Percentiles rank a stretch among this genome's conserved stretches.
These are phyloP conservation scores for Phoebastria nigripes DNA, from an alignment of 2,797 vertebrate genomes.

Conservation along the genomic window DNA sequence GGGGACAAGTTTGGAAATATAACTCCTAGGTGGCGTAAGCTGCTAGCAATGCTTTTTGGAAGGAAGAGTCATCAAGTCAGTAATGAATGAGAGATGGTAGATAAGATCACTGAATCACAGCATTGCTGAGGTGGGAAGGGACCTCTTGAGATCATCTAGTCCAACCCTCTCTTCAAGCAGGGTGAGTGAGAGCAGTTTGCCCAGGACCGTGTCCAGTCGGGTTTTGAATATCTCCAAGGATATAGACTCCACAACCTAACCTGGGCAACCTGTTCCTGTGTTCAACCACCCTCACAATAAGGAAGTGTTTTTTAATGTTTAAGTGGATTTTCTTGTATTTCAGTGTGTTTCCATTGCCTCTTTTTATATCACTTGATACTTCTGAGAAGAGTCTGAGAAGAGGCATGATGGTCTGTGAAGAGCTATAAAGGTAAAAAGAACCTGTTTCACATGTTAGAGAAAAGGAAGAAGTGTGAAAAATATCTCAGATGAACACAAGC, in stretches of 20 bases:
- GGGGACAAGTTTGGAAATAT: not conserved
- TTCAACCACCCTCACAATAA: not conserved
- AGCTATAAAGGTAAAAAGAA: not conserved
- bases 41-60: not conserved
- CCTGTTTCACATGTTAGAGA: not conserved
- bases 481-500: not conserved
- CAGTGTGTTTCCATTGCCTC: not conserved
- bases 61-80: not conserved
- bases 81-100: not conserved
- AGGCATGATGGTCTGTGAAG: not conserved
- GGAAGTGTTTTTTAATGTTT: not conserved
- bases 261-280: not conserved
- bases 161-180: not conserved
- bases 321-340: not conserved
- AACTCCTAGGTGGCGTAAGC: not conserved
- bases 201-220: accelerated
- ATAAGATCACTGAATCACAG: not conserved
- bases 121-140: not conserved
- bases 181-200: not conserved
- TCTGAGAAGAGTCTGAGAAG: not conserved
- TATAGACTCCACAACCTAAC: not conserved
- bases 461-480: not conserved
- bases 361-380: not conserved
- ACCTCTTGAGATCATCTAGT: not conserved
- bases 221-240: not conserved